Evolutionary conservation across 2,113 vertebrate genomes (phyloP).

Genomic region (Python bivittatus): DNA sequence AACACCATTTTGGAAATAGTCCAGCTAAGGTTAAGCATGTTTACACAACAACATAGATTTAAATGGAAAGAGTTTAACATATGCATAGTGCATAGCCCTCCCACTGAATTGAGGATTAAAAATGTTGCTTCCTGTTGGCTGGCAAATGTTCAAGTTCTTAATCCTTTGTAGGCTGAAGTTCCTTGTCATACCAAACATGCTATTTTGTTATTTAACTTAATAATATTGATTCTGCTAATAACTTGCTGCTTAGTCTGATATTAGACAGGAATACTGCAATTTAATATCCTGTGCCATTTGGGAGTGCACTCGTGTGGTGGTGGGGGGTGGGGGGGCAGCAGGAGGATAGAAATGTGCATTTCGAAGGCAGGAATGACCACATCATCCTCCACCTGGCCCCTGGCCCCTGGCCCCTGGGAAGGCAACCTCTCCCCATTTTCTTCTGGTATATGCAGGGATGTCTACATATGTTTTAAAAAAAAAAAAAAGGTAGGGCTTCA

Average conservation of each 20-base stretch:
- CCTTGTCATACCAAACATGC: neutral
- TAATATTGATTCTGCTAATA: slow-evolving; percentile 10
- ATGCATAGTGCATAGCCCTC: neutral
- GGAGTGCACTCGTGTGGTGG: neutral
- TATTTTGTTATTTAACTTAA: slow-evolving; percentile 7
- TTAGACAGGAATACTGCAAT: neutral
- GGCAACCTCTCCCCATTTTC: neutral
- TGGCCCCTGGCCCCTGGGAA: neutral
- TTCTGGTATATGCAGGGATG: neutral
- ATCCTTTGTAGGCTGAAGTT: neutral
- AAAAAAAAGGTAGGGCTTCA: neutral
- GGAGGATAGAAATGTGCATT: neutral
- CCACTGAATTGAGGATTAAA: neutral
- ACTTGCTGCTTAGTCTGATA: neutral
- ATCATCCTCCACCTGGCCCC: neutral
- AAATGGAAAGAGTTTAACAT: neutral
- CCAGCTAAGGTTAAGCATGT: neutral
- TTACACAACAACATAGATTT: neutral
- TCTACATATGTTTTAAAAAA: neutral
- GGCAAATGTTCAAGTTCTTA: neutral
- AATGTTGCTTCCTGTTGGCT: neutral
- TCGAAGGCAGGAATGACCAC: neutral
- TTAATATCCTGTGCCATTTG: slow-evolving; percentile 6
- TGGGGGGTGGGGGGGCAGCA: neutral
- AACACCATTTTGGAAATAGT: neutral